Base-by-base conservation (phyloP, 92 coral and sea anemone genomes). In the Diadumene lineata region DNA sequence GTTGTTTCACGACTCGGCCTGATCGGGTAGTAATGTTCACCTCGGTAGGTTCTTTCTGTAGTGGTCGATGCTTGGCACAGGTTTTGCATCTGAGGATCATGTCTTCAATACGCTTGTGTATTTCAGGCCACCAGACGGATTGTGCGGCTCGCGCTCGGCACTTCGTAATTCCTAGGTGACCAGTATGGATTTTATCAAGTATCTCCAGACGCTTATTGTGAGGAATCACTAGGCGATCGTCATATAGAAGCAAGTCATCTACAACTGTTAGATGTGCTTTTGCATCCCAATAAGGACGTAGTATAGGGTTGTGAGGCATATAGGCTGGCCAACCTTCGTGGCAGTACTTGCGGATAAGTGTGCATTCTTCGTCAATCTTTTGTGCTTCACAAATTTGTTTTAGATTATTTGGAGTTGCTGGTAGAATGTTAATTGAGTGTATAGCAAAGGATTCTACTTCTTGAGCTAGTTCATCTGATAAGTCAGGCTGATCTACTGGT, bases 211-310 rank as follows among this genome's bases (percentile, higher is more conserved):
- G 80, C 51, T 73, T 72, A 30, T 18, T 60, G 48, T 74, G 79
- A 38, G 93, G 87, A 58, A 84, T 77, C n/a, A 89, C 90, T 21
- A 78, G 81, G 65, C 87, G 87, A 31, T 81, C 80, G 43, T 78
- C 87, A 44, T 66, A 89, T 64, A 80, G 76, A 15, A 85, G 78
- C 1, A 80, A 78, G 67, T 84, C 89, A 19, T 80, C 84, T 7
- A 81, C 82, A 21, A 85, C 72, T 50, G 83, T 58, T 28, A 85
- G 66, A 77, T 77, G 85, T 17, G 57, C 79, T 74, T 79, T 68
- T 75, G 69, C 62, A 46, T 81, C 89, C 86, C 87, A 77, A 66
- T 69, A 81, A 4, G 84, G 86, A 75, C 68, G 83, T 44, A 62
- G 79, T 34, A 72, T 27, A 0, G 85, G 90, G 28, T 68, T 82